Conservation (phyloP, 2,888 invertebrate genomes). For the Andrena marginata region DNA sequence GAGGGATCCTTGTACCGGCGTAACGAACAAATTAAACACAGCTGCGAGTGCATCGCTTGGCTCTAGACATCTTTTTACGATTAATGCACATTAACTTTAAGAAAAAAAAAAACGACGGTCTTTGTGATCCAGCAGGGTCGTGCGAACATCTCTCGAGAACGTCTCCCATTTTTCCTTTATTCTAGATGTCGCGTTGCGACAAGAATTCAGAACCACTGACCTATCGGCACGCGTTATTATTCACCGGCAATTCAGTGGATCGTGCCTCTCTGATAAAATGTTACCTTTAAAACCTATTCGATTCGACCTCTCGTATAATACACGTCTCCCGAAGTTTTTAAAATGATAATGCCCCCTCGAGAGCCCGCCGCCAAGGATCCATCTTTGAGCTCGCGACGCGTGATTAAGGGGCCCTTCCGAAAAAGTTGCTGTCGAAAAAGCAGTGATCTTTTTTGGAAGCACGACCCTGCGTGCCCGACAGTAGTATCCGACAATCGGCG, state of each 20-base stretch:
- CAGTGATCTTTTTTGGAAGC: constrained; percentile 1
- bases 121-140: constrained; percentile 32
- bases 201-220: not conserved
- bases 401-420: not conserved
- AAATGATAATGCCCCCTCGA: constrained; percentile 14
- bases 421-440: not conserved
- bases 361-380: not conserved
- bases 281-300: not conserved
- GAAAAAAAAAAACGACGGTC: constrained; percentile 15
- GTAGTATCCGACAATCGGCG: constrained; percentile 34
- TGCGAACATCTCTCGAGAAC: not conserved
- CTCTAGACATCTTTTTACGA: constrained; percentile 22
- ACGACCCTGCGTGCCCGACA: constrained; percentile 43
- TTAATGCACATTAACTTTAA: constrained; percentile 23
- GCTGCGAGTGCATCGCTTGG: constrained; percentile 14
- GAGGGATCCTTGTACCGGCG: constrained; percentile 27
- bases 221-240: not conserved
- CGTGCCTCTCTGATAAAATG: not conserved
- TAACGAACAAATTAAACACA: constrained; percentile 30
- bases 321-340: constrained; percentile 7
- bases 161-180: not conserved
- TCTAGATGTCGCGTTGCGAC: not conserved
- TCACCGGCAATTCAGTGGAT: not conserved
- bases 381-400: constrained; percentile 4
- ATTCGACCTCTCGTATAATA: not conserved